Base-by-base conservation (phyloP, 2,888 invertebrate genomes). In the Xylota segnis region DNA sequence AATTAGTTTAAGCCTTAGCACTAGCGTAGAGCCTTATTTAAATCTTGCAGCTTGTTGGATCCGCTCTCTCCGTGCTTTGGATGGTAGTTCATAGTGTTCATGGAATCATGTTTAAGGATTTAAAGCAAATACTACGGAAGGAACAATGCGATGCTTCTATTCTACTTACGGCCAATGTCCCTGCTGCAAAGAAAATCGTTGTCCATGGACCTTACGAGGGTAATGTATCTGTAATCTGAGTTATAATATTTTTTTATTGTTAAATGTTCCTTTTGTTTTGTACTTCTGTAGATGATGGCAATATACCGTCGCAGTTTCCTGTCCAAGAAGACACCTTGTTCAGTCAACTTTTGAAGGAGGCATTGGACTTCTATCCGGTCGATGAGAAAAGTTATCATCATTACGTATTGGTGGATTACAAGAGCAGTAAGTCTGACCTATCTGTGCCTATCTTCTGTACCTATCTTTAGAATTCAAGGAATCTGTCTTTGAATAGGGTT, bases 91-190 rank as follows among this genome's bases (percentile, higher is more conserved):
- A 99, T 89, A 98, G 98, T 91, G 99, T 99, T 0, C 98, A 99
- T 90, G 99, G 99, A 16, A 98, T 99, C 81, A 99, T 98, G 96
- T 99, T 99, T 91, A 99, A 99, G 93, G 99, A 99, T 93, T 93
- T 99, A 23, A 99, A 99, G 90, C 99, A 99, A 93, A 99, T 99
- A 88, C 93, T 99, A 87, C 95, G 99, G 70, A 99, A 99, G 91
- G 99, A 99, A 91, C 99, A 99, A 91, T 99, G 99, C 90, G 99
- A 99, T 92, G 98, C 99, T 0, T 98, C 98, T 0, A 97, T 99
- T 89, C 93, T 99, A 87, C 94, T 99, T 0, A 99, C 99, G 0
- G 99, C 99, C 4, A 99, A 99, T 93, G 99, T 99, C 14, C 99
- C 99, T 0, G 98, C 99, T 0, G 99, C 99, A 0, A 99, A 99